Percentiles rank a stretch among this genome's conserved stretches.
phyloP scores from a whole-genome alignment of 2,797 vertebrate species.

The Sylvilagus floridanus region DNA sequence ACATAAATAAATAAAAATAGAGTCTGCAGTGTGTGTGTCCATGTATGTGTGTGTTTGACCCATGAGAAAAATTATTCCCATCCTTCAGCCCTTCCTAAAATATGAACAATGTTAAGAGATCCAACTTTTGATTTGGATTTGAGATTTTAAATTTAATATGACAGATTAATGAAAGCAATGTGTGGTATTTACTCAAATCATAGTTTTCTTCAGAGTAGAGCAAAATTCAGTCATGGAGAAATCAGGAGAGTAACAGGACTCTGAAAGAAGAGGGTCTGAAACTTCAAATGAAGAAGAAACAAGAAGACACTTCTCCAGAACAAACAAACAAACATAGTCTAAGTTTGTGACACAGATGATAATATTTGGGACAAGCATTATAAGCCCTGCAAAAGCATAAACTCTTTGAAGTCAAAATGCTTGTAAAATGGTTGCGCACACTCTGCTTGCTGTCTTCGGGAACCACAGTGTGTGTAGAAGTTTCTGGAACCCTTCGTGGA shows the following conservation, averaged over 20 bases:
- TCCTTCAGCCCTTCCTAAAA: conserved; percentile 75
- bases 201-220: conserved; percentile 48
- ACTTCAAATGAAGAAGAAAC: not conserved
- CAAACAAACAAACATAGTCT: not conserved
- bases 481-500: rapidly evolving
- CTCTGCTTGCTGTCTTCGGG: not conserved
- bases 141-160: conserved; percentile 81
- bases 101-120: conserved; percentile 76
- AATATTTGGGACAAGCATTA: not conserved
- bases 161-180: conserved; percentile 84
- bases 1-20: no score
- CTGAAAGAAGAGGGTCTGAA: conserved; percentile 27
- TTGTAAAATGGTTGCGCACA: not conserved
- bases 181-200: conserved; percentile 73
- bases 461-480: not conserved
- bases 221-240: conserved; percentile 39
- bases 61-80: conserved; percentile 75
- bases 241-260: not conserved
- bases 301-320: not conserved
- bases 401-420: not conserved
- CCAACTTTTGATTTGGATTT: conserved; percentile 81
- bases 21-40: not conserved
- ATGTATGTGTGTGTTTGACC: not conserved
- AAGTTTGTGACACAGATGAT: conserved; percentile 5
- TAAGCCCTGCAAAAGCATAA: not conserved